Percentiles rank a stretch among this genome's conserved stretches.
These are phyloP conservation scores for Scaptomyza reducta DNA, from an alignment of 2,888 invertebrate genomes.

Conservation along the genomic window DNA sequence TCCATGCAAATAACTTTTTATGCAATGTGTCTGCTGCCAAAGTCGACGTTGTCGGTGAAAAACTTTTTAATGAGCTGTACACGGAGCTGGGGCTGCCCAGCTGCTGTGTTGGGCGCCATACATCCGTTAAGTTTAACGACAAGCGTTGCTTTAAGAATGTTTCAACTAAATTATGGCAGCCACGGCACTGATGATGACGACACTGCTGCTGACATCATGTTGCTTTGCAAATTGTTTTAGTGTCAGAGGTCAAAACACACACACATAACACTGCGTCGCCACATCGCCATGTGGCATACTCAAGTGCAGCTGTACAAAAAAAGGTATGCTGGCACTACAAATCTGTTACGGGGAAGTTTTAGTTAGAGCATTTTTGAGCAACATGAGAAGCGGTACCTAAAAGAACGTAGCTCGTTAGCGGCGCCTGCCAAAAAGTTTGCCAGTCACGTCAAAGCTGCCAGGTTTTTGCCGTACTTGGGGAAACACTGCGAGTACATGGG, in stretches of 20 bases:
- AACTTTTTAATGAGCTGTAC: constrained; percentile 77
- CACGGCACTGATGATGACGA: constrained; percentile 39
- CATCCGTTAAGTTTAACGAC: constrained; percentile 58
- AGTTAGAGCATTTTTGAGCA: constrained; percentile 74
- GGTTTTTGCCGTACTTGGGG: constrained; percentile 38
- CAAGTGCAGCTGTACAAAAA: constrained; percentile 70
- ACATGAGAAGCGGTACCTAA: constrained; percentile 53
- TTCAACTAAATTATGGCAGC: constrained; percentile 73
- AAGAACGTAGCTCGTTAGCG: constrained; percentile 66
- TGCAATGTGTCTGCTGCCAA: constrained; percentile 61
- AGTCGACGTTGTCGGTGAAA: constrained; percentile 55
- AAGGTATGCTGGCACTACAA: constrained; percentile 59
- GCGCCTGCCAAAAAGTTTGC: constrained; percentile 79
- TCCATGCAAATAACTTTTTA: constrained; percentile 64
- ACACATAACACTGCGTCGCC: constrained; percentile 12
- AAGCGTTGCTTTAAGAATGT: constrained; percentile 74
- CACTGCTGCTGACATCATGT: constrained; percentile 74
- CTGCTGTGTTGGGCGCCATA: constrained; percentile 3
- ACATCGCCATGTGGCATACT: constrained; percentile 69
- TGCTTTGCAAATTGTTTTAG: constrained; percentile 78
- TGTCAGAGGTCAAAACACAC: constrained; percentile 69
- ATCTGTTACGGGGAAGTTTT: constrained; percentile 76
- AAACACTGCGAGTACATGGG: constrained; percentile 44
- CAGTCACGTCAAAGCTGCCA: constrained; percentile 77
- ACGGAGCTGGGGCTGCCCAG: constrained; percentile 27